A percentile compares a stretch with the other conserved stretches of the same genome.
Conservation (phyloP, 2,797 vertebrate genomes). For the Bradypodion ventrale region DNA sequence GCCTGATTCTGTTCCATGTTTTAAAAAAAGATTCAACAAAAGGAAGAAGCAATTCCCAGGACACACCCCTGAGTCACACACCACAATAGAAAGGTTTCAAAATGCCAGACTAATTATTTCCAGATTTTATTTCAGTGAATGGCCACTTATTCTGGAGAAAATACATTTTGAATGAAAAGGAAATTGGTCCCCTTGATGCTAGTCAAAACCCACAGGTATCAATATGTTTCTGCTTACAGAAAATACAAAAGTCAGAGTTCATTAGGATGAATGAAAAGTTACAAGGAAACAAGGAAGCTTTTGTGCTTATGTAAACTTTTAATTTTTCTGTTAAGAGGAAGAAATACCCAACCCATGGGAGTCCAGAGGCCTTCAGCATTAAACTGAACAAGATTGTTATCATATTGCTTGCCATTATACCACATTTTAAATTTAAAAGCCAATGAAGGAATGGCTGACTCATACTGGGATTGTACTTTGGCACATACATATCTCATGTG, state of each 20-base stretch:
- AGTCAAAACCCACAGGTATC: neutral
- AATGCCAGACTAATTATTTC: neutral
- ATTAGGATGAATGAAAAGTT: neutral
- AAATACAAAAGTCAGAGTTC: neutral
- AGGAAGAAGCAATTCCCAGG: neutral
- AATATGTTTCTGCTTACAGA: neutral
- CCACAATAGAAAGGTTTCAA: neutral
- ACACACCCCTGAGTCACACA: neutral
- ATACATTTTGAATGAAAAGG: neutral
- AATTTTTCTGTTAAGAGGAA: neutral
- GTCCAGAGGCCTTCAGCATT: too few species aligned
- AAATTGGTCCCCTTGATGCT: neutral
- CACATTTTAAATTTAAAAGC: too few species aligned
- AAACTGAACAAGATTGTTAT: too few species aligned
- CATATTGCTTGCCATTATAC: too few species aligned
- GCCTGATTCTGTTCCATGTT: neutral
- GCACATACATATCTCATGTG: too few species aligned
- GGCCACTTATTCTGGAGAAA: neutral
- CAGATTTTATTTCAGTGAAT: neutral
- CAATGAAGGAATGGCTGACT: too few species aligned
- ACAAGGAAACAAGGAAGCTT: neutral
- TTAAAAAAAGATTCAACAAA: neutral
- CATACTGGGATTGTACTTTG: neutral
- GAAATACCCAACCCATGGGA: too few species aligned
- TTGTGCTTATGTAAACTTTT: neutral